Evolutionary conservation across 2,888 invertebrate genomes (phyloP), one percentile per base, ranked within the genome.

Genomic region (Drosophila putrida): DNA sequence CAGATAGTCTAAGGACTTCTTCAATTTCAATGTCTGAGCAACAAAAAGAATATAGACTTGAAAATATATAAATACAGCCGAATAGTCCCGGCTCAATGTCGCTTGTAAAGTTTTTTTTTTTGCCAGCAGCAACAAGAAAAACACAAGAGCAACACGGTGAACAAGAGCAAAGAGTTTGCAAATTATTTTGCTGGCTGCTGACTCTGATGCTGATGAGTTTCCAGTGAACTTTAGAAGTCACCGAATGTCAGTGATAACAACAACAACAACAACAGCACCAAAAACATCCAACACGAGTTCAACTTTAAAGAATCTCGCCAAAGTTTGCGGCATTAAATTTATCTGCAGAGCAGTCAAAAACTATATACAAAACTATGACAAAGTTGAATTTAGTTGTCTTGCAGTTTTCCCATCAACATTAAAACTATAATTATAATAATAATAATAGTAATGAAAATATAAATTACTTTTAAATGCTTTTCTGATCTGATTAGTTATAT

Each of bases 181-280:
- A 79, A 84, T 89, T 79, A 84, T 76, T 87, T 84, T 49, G 66
- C 78, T 72, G 66, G 76, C 76, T 75, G 74, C 70, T 68, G 65
- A 54, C 69, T 68, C 61, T 63, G 69, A 73, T 74, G 76, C 61
- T 63, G 69, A 73, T 74, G 76, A 66, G 71, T 75, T 74, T 64
- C 68, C 68, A 57, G 58, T 43, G 44, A 75, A 86, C 84, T 83
- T 86, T 65, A 51, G 44, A 68, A 79, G 80, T 73, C 85, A 77
- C 53, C 60, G 75, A 76, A 81, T 86, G 70, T 59, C 58, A 59
- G 59, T 53, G 64, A 74, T 41, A 49, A 59, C 39, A 28, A 43
- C 61, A 69, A 44, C 57, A 39, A 38, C 55, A 28, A 49, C 31
- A 41, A 38, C 49, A 47, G 35, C 53, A 55, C 11, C 39, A 8